phyloP scores from a whole-genome alignment of 2,888 invertebrate species.

The Amblyjoppa proteus region DNA sequence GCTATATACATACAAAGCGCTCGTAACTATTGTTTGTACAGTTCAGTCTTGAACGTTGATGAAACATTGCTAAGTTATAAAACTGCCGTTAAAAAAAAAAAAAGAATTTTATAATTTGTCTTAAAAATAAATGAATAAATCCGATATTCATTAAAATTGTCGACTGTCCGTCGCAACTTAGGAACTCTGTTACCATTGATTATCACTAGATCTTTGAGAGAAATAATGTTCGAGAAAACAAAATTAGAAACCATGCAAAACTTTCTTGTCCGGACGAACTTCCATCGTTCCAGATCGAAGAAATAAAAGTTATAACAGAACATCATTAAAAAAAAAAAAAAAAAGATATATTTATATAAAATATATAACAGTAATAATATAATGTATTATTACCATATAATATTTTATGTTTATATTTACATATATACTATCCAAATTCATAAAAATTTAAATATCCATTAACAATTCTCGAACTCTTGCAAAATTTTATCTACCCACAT shows the following conservation, averaged over 20 bases:
- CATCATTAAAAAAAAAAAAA: too few species aligned
- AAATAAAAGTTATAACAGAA: not conserved
- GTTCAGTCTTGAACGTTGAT: constrained; percentile 35
- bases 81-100: not conserved
- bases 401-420: not conserved
- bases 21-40: constrained; percentile 37
- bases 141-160: not conserved
- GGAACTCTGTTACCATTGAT: constrained; percentile 51
- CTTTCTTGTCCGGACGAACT: too few species aligned
- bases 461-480: too few species aligned
- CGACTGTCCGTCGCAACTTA: constrained; percentile 1
- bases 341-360: not conserved
- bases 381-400: not conserved
- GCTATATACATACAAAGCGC: not conserved
- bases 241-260: not conserved
- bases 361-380: not conserved
- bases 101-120: not conserved
- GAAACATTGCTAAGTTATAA: not conserved
- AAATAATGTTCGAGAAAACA: not conserved
- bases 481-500: too few species aligned
- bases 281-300: not conserved
- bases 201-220: not conserved
- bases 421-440: too few species aligned
- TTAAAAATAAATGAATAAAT: not conserved
- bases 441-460: too few species aligned